These are phyloP conservation scores for Dreissena polymorpha DNA, from an alignment of 1,140 invertebrate genomes.

Conservation along the genomic window DNA sequence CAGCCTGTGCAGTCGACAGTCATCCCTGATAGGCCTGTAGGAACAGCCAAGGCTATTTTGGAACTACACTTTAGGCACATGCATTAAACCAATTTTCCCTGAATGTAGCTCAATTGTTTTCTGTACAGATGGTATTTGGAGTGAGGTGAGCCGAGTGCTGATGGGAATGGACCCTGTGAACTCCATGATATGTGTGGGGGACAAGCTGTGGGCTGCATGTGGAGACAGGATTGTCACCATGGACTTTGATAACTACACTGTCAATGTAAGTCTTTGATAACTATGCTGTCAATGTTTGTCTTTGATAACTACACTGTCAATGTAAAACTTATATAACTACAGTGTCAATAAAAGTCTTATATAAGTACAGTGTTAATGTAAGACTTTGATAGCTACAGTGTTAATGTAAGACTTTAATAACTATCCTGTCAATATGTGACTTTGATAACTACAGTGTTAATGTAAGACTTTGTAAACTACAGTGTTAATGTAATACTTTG, in stretches of 20 bases:
- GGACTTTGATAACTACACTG: conserved; percentile 53
- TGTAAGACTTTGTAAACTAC: conserved; percentile 6
- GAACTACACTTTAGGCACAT: no score
- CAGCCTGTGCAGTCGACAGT: no score
- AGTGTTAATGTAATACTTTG: conserved; percentile 53
- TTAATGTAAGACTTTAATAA: conserved; percentile 57
- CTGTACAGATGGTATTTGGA: conserved; percentile 86
- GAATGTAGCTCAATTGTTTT: no score
- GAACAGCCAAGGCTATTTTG: no score
- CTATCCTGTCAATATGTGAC: background rate
- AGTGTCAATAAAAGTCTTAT: conserved; percentile 47
- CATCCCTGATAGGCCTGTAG: no score
- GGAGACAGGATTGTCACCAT: conserved; percentile 66
- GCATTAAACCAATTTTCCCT: no score
- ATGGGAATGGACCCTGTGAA: conserved; percentile 86
- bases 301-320: conserved; percentile 43
- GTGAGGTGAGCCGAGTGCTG: conserved; percentile 85
- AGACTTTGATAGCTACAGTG: background rate
- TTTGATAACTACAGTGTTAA: conserved; percentile 6
- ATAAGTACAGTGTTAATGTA: conserved; percentile 29
- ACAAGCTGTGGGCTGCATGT: conserved; percentile 85
- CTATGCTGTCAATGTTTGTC: conserved; percentile 34
- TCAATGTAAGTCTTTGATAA: conserved; percentile 21
- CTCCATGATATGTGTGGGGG: conserved; percentile 90
- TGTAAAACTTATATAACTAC: conserved; percentile 4